These are phyloP conservation scores for Hucho hucho DNA, from an alignment of 2,113 vertebrate species.

Conservation along the genomic window DNA sequence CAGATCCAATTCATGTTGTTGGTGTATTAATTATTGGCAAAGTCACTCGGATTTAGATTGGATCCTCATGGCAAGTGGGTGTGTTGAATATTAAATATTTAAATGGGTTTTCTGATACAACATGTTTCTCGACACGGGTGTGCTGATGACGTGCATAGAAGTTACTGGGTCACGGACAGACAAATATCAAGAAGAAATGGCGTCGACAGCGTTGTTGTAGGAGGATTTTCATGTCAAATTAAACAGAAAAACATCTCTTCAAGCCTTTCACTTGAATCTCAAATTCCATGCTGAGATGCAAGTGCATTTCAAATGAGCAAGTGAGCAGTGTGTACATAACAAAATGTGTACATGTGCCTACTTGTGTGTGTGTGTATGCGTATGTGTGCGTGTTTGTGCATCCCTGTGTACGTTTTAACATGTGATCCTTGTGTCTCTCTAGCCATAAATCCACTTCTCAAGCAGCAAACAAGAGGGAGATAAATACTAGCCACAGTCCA, in stretches of 20 bases:
- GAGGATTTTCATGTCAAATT: constrained; percentile 10
- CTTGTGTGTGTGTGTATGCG: constrained; percentile 2
- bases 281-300: constrained; percentile 1
- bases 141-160: background rate
- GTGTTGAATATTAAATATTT: constrained; percentile 17
- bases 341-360: background rate
- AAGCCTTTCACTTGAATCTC: constrained; percentile 4
- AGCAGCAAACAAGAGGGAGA: background rate
- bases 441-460: background rate
- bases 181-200: background rate
- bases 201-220: background rate
- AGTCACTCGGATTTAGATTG: constrained; percentile 11
- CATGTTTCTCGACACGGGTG: background rate
- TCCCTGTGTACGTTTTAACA: background rate
- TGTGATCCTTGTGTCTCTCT: background rate
- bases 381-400: background rate
- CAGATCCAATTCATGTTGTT: background rate
- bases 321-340: background rate
- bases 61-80: background rate
- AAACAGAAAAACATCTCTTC: constrained; percentile 3
- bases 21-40: constrained; percentile 10
- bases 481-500: constrained; percentile 6
- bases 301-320: constrained; percentile 8
- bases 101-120: background rate
- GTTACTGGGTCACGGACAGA: background rate